Conservation (phyloP, 1,140 invertebrate species). For the Mactra quadrangularis region DNA sequence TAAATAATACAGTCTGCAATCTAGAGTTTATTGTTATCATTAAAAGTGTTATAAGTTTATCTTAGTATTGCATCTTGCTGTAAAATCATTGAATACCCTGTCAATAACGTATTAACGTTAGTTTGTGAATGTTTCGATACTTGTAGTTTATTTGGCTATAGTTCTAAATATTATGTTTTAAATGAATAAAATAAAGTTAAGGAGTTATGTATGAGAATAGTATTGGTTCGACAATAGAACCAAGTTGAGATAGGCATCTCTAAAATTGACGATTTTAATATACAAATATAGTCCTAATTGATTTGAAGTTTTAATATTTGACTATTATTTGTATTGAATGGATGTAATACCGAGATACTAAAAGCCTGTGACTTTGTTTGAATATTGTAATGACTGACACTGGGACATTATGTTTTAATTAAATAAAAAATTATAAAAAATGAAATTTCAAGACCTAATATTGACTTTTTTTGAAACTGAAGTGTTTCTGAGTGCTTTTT, state of each 20-base stretch:
- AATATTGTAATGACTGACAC: too few relatives aligned
- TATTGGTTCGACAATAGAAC: constrained; percentile 1
- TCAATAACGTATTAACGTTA: constrained; percentile 1
- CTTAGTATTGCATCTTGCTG: constrained; percentile 12
- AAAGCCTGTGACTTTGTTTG: too few relatives aligned
- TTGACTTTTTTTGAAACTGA: too few relatives aligned
- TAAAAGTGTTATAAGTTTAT: constrained; percentile 37
- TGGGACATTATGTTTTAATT: too few relatives aligned
- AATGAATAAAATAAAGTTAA: constrained; percentile 28
- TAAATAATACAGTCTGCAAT: too few relatives aligned
- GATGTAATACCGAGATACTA: too few relatives aligned
- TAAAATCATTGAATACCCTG: background rate
- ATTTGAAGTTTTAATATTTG: constrained; percentile 12
- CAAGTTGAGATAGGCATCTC: constrained; percentile 17
- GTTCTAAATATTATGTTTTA: constrained; percentile 7
- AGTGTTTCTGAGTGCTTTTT: too few relatives aligned
- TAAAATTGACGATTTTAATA: constrained; percentile 31
- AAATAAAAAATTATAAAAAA: too few relatives aligned
- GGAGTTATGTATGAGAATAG: background rate
- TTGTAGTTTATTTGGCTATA: constrained; percentile 19
- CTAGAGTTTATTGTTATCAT: background rate
- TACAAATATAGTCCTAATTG: constrained; percentile 32
- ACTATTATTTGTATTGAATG: too few relatives aligned
- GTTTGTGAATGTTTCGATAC: constrained; percentile 34
- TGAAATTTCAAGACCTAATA: too few relatives aligned